Conservation (phyloP, 1,140 invertebrate genomes). For the Bombus huntii region DNA sequence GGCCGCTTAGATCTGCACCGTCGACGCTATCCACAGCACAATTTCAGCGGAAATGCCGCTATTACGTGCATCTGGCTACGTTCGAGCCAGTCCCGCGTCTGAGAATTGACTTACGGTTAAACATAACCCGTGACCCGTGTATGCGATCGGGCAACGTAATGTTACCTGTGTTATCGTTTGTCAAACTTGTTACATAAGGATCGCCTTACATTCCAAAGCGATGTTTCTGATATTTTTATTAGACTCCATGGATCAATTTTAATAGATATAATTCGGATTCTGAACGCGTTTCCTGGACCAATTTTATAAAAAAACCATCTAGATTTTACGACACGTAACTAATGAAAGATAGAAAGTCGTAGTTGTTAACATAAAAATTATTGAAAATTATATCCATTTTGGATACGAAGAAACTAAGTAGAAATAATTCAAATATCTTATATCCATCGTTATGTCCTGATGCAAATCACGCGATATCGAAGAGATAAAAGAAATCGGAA, state of each 20-base stretch:
- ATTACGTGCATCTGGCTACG: constrained; percentile 39
- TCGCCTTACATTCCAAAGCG: too few relatives aligned
- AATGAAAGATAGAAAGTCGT: too few relatives aligned
- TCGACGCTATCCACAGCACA: neutral
- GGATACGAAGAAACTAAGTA: neutral
- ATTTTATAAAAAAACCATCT: too few relatives aligned
- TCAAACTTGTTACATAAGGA: neutral
- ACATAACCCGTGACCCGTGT: constrained; percentile 12
- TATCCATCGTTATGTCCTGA: neutral
- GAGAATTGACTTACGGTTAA: constrained; percentile 37
- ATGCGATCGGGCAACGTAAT: neutral
- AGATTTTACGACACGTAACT: too few relatives aligned
- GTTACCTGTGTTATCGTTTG: neutral
- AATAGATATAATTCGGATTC: too few relatives aligned
- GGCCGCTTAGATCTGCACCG: neutral
- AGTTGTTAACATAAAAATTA: too few relatives aligned
- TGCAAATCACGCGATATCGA: too few relatives aligned
- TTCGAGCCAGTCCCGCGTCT: neutral
- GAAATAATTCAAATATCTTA: neutral
- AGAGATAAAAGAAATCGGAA: neutral
- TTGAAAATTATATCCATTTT: too few relatives aligned
- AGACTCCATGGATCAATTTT: too few relatives aligned
- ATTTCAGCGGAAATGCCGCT: constrained; percentile 31
- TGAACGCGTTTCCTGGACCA: too few relatives aligned
- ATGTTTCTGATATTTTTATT: neutral